phyloP scores from a whole-genome alignment of 2,113 vertebrate species.

The Danio rerio region GRCz12tu NC_133180.1:71416501-71417000 shows the following conservation, averaged over 20 bases:
- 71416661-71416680: slow-evolving; percentile 97
- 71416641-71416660: slow-evolving; percentile 98
- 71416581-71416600: neutral
- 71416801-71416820: neutral
- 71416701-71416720: slow-evolving; percentile 97
- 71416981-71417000: slow-evolving; percentile 95
- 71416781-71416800: neutral
- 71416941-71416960: slow-evolving; percentile 95
- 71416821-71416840: neutral
- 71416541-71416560: neutral
- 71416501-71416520: no score
- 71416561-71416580: neutral
- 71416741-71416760: neutral
- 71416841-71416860: neutral
- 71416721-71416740: neutral
- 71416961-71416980: slow-evolving; percentile 96
- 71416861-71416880: neutral
- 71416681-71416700: slow-evolving; percentile 99
- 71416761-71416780: neutral
- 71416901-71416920: neutral
- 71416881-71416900: neutral
- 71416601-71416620: neutral
- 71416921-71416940: neutral
- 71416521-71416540: no score
- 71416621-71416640: slow-evolving; percentile 88